Evolutionary conservation across 2,797 vertebrate genomes (phyloP).

Genomic region (Triplophysa yarkandensis): DNA sequence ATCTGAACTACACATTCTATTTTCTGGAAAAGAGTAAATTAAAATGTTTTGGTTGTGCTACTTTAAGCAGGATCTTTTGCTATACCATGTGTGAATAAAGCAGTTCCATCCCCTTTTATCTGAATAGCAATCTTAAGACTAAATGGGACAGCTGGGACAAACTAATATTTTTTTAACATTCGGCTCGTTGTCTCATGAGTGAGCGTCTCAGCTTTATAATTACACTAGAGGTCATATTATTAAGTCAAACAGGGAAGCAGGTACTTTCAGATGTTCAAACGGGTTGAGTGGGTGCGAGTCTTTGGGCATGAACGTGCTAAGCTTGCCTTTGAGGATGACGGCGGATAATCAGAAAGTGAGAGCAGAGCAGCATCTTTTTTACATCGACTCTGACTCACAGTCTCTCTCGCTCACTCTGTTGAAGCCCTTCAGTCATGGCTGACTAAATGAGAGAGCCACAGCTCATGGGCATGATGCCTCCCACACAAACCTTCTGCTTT

Average conservation of each 20-base stretch:
- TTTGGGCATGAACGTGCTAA: constrained; percentile 20
- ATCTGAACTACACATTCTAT: background rate
- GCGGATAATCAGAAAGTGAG: constrained; percentile 29
- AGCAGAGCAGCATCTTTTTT: background rate
- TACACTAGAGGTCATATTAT: background rate
- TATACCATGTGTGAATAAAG: background rate
- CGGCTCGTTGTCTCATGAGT: constrained; percentile 6
- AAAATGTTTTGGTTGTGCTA: background rate
- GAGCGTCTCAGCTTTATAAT: constrained; percentile 4
- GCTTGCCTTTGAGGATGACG: constrained; percentile 26
- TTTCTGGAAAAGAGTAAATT: background rate
- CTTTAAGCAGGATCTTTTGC: background rate
- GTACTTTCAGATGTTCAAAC: constrained; percentile 10
- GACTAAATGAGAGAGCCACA: constrained; percentile 28
- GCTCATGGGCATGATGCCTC: constrained; percentile 1
- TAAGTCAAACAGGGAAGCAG: constrained; percentile 1
- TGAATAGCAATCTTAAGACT: constrained; percentile 8
- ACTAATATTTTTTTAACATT: background rate
- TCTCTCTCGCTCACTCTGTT: background rate
- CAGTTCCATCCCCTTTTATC: background rate
- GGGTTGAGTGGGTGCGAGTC: constrained; percentile 21
- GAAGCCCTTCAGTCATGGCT: constrained; percentile 16
- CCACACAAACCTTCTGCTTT: constrained; percentile 30
- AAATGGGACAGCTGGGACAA: background rate
- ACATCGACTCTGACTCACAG: constrained; percentile 4